These are phyloP conservation scores for Rugalucina vietnamica DNA, from an alignment of 2,888 invertebrate species.

Conservation along the genomic window DNA sequence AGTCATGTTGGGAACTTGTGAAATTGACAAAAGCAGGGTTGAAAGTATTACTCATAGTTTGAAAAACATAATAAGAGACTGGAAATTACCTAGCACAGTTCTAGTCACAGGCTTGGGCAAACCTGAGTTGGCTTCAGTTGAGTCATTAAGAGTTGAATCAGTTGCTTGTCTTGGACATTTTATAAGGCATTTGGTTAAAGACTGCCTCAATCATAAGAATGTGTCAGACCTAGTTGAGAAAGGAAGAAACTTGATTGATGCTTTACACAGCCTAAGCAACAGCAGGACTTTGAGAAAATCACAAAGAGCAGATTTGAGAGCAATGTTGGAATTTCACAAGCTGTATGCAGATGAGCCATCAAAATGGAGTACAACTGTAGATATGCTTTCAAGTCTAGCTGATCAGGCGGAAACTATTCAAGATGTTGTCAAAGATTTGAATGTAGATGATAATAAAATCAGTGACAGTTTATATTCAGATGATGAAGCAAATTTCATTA, in stretches of 20 bases:
- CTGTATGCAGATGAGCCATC: conserved; percentile 22
- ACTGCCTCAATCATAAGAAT: conserved; percentile 31
- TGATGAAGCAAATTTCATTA: conserved; percentile 15
- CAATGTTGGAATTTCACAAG: conserved; percentile 20
- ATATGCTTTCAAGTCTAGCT: conserved; percentile 41
- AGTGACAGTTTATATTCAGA: background rate
- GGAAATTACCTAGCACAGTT: conserved; percentile 40
- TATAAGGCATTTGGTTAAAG: conserved; percentile 35
- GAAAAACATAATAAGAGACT: conserved; percentile 40
- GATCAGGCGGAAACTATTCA: conserved; percentile 50
- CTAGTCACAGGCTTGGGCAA: conserved; percentile 29
- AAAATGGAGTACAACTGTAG: conserved; percentile 44
- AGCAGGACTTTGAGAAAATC: conserved; percentile 44
- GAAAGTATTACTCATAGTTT: conserved; percentile 32
- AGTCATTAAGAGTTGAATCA: conserved; percentile 40
- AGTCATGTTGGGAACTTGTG: conserved; percentile 33
- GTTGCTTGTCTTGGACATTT: conserved; percentile 50
- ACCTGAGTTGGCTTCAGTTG: conserved; percentile 19
- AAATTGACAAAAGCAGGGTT: background rate
- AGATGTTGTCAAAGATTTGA: conserved; percentile 50
- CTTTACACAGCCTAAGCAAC: background rate
- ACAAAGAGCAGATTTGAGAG: conserved; percentile 26
- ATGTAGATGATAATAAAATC: background rate
- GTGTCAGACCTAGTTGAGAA: conserved; percentile 34
- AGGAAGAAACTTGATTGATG: conserved; percentile 33